Percentiles rank a stretch among this genome's conserved stretches.
Conservation (phyloP, 2,888 invertebrate species). For the Crematogaster levior region DNA sequence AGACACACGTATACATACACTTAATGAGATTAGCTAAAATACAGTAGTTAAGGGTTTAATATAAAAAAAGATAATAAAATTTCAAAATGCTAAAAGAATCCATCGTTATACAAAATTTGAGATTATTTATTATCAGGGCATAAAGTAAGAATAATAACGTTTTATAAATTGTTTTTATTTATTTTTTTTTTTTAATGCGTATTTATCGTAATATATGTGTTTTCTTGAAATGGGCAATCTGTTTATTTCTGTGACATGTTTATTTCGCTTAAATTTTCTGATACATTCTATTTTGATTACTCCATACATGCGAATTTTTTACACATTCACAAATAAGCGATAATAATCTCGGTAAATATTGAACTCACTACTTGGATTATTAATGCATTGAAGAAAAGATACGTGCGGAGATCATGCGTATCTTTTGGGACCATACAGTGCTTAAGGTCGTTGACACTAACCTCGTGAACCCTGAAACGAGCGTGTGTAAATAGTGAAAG, state of each 20-base stretch:
- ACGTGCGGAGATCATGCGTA: slow-evolving; percentile 16
- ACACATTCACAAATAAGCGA: not conserved
- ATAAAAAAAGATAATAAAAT: not conserved
- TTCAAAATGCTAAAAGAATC: not conserved
- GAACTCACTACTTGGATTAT: not conserved
- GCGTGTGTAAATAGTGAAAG: slow-evolving; percentile 75
- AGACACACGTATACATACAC: not conserved
- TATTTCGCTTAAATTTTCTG: not conserved
- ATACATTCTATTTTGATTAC: not conserved
- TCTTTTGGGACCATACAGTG: not conserved
- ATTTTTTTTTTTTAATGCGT: not conserved
- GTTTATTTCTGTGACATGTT: not conserved
- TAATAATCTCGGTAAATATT: not conserved
- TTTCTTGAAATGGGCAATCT: not conserved
- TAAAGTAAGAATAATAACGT: not conserved
- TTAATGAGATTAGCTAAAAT: not conserved
- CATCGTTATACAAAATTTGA: not conserved
- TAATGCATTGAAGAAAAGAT: not conserved
- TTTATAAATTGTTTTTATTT: not conserved
- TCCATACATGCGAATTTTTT: not conserved
- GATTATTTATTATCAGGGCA: not conserved
- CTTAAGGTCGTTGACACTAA: slow-evolving; percentile 59
- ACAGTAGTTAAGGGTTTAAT: not conserved
- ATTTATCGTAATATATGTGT: not conserved
- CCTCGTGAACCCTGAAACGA: slow-evolving; percentile 64